phyloP scores from a whole-genome alignment of 2,113 vertebrate genomes.

The Rissa tridactyla region DNA sequence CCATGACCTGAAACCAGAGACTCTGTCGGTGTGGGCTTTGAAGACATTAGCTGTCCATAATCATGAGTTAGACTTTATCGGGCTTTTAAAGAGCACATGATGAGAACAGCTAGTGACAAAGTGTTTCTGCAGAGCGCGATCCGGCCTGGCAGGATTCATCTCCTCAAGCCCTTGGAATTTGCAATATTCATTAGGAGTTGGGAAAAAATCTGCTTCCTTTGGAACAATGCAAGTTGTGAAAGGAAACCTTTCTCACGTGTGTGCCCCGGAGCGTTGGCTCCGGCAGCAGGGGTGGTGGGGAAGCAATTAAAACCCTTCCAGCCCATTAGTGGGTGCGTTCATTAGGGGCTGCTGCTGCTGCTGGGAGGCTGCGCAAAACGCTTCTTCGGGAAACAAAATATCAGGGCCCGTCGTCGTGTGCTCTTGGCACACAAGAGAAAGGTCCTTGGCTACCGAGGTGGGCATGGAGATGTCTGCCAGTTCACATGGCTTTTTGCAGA shows the following conservation, averaged over 20 bases:
- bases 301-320: constrained; percentile 16
- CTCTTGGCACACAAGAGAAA: neutral
- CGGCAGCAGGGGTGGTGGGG: neutral
- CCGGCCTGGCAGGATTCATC: constrained; percentile 55
- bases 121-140: constrained; percentile 58
- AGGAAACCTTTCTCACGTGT: constrained; percentile 1
- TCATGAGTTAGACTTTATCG: constrained; percentile 21
- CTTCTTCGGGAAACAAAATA: neutral
- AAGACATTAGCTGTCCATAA: constrained; percentile 50
- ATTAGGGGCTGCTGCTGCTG: neutral
- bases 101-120: constrained; percentile 62
- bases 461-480: neutral
- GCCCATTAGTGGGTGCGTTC: neutral
- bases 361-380: neutral
- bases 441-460: neutral
- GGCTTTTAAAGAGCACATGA: constrained; percentile 44
- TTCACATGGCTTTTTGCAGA: neutral
- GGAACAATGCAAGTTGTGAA: constrained; percentile 3
- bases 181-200: constrained; percentile 51
- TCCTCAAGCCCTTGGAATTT: constrained; percentile 41
- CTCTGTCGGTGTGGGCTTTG: constrained; percentile 18
- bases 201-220: neutral
- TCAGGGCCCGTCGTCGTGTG: neutral
- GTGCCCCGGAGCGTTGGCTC: neutral
- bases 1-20: constrained; percentile 64